A percentile compares a stretch with the other conserved stretches of the same genome.
phyloP scores from a whole-genome alignment of 2,888 invertebrate genomes.

The Eupeodes latifasciatus region DNA sequence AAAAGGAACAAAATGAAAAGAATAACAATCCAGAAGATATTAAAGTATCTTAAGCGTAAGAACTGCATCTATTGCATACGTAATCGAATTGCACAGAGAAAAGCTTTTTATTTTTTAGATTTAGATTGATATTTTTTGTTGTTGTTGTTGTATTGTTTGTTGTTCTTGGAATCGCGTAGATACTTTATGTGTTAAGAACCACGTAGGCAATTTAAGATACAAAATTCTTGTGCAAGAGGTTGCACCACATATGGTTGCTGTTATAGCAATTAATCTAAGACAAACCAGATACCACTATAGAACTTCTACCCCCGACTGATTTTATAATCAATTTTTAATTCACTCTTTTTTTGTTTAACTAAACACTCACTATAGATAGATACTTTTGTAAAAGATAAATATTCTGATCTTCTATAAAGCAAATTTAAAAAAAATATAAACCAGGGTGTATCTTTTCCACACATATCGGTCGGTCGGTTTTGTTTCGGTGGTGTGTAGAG shows the following conservation, averaged over 20 bases:
- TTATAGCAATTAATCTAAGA: neutral
- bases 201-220: conserved; percentile 57
- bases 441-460: conserved; percentile 47
- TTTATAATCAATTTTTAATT: conserved; percentile 34
- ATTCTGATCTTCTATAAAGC: conserved; percentile 14
- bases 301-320: neutral
- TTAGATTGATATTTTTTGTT: conserved; percentile 20
- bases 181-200: conserved; percentile 62
- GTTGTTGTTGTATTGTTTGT: too few species aligned
- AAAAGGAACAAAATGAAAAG: neutral
- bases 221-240: conserved; percentile 44
- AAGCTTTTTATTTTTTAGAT: conserved; percentile 30
- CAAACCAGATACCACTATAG: conserved; percentile 29
- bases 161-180: conserved; percentile 27
- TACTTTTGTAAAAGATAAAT: neutral
- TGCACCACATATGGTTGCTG: conserved; percentile 63
- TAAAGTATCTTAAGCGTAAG: too few species aligned
- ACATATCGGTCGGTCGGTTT: conserved; percentile 7
- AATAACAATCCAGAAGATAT: conserved; percentile 6
- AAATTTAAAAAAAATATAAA: conserved; percentile 2
- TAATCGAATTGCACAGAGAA: conserved; percentile 66
- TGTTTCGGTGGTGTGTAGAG: conserved; percentile 19
- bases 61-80: conserved; percentile 70
- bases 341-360: neutral
- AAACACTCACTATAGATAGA: neutral